phyloP scores from a whole-genome alignment of 2,888 invertebrate genomes.

The Campoletis raptor region DNA sequence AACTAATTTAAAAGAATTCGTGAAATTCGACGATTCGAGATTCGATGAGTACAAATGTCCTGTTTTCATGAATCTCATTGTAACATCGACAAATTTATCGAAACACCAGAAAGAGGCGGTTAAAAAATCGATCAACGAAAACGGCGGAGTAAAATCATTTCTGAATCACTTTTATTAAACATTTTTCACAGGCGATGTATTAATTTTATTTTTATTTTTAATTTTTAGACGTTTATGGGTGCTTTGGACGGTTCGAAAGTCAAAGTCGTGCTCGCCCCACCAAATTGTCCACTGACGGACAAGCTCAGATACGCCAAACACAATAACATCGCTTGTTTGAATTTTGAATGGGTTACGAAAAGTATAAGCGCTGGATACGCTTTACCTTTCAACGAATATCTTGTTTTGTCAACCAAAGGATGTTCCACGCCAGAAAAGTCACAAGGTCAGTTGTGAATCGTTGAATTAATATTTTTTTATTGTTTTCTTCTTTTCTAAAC shows the following conservation, averaged over 20 bases:
- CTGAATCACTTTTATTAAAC: not conserved
- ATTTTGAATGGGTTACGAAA: constrained; percentile 92
- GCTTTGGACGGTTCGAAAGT: constrained; percentile 86
- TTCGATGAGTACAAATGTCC: constrained; percentile 89
- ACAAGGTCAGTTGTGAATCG: constrained; percentile 69
- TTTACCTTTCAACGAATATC: constrained; percentile 87
- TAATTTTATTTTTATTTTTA: not conserved
- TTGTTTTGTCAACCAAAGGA: constrained; percentile 86
- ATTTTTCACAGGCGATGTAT: not conserved
- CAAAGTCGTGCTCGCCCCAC: constrained; percentile 85
- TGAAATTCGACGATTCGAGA: constrained; percentile 88
- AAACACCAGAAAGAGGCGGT: constrained; percentile 88
- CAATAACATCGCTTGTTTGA: constrained; percentile 89
- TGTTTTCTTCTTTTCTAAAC: not conserved
- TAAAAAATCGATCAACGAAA: constrained; percentile 89
- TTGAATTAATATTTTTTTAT: not conserved
- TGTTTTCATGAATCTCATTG: constrained; percentile 91
- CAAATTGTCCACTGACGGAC: constrained; percentile 86
- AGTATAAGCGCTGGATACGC: constrained; percentile 91
- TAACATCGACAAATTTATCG: constrained; percentile 92
- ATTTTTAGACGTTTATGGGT: constrained; percentile 85
- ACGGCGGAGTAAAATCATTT: constrained; percentile 88
- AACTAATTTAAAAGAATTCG: constrained; percentile 87
- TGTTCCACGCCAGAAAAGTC: constrained; percentile 90
- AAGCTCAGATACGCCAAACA: constrained; percentile 89